Conservation (phyloP, 2,888 invertebrate species). For the Azorinus chamasolen region DNA sequence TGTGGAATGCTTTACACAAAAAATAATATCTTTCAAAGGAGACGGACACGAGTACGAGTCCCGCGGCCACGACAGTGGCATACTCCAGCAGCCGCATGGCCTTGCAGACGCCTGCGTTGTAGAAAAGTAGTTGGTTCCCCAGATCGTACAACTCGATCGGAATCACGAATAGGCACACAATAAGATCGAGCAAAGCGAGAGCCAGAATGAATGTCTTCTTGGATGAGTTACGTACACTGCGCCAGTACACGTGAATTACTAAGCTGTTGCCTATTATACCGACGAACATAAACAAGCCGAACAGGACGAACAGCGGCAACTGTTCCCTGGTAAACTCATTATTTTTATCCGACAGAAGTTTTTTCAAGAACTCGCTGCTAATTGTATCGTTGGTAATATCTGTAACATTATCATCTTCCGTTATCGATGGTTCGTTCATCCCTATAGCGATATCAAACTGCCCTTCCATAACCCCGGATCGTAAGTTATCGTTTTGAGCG, state of each 20-base stretch:
- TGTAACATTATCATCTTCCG: no score
- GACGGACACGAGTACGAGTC: slow-evolving; percentile 69
- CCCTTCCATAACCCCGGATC: no score
- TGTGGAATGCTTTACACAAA: slow-evolving; percentile 60
- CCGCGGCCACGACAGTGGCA: slow-evolving; percentile 59
- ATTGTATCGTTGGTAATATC: no score
- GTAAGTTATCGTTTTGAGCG: no score
- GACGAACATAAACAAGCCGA: slow-evolving; percentile 63
- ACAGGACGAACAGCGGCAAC: slow-evolving; percentile 56
- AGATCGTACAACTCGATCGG: slow-evolving; percentile 72
- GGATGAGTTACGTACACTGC: slow-evolving; percentile 56
- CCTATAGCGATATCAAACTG: no score
- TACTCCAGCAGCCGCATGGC: slow-evolving; percentile 63
- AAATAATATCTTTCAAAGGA: slow-evolving; percentile 71
- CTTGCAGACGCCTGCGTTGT: slow-evolving; percentile 54
- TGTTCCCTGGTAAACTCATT: slow-evolving; percentile 48
- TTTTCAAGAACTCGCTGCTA: no score
- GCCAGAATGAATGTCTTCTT: slow-evolving; percentile 67
- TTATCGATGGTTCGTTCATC: no score
- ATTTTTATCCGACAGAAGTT: slow-evolving; percentile 28
- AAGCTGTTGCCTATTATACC: slow-evolving; percentile 66
- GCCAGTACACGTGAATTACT: slow-evolving; percentile 66
- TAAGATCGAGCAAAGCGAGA: slow-evolving; percentile 65
- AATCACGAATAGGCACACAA: slow-evolving; percentile 62
- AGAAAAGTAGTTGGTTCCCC: slow-evolving; percentile 59